Conservation (phyloP, 2,888 invertebrate species). For the Pseudolycoriella hygida region DNA sequence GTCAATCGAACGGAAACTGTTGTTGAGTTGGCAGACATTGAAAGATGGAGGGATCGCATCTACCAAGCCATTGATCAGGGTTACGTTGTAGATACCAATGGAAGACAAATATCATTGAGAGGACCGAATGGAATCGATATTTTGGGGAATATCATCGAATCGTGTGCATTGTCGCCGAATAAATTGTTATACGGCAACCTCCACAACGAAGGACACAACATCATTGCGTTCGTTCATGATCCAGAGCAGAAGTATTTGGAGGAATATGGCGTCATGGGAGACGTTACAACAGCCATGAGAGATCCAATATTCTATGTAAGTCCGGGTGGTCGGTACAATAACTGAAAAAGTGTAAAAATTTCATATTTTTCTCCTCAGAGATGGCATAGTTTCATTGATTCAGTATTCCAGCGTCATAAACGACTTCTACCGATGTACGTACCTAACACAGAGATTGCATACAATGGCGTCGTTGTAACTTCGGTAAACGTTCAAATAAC, state of each 20-base stretch:
- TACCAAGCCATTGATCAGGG: constrained; percentile 59
- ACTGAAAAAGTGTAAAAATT: too few relatives aligned
- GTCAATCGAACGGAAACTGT: constrained; percentile 41
- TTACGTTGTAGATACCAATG: constrained; percentile 31
- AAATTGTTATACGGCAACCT: constrained; percentile 16
- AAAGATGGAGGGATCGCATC: constrained; percentile 56
- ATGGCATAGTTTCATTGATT: constrained; percentile 22
- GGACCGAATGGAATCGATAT: constrained; percentile 21
- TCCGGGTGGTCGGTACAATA: too few relatives aligned
- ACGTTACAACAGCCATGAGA: constrained; percentile 19
- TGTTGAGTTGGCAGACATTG: constrained; percentile 37
- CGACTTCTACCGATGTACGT: constrained; percentile 14
- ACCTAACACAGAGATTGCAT: constrained; percentile 2
- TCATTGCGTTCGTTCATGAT: constrained; percentile 18
- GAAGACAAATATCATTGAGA: constrained; percentile 15
- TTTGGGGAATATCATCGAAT: constrained; percentile 21
- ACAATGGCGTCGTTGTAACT: constrained; percentile 12
- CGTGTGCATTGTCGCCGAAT: constrained; percentile 14
- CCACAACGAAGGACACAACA: constrained; percentile 21
- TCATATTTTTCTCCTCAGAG: constrained; percentile 8
- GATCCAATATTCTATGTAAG: constrained; percentile 22
- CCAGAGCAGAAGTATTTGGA: constrained; percentile 13
- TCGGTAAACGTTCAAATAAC: constrained; percentile 16
- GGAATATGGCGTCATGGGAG: constrained; percentile 8
- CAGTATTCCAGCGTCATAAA: constrained; percentile 19